phyloP scores from a whole-genome alignment of 2,888 invertebrate species.

The Ochlodes sylvanus region DNA sequence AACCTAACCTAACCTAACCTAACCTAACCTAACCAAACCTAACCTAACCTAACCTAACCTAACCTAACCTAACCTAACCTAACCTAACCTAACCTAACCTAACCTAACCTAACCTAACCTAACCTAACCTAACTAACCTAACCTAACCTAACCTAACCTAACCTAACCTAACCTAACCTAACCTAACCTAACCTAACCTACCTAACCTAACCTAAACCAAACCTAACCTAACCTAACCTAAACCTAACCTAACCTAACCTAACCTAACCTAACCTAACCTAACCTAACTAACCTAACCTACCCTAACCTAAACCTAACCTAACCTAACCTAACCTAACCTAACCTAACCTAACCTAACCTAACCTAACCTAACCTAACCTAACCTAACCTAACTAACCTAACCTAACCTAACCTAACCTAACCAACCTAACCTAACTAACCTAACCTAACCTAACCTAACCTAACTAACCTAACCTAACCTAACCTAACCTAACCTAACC shows the following conservation, averaged over 20 bases:
- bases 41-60: slow-evolving; percentile 7
- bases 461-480: slow-evolving; percentile 48
- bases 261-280: slow-evolving; percentile 41
- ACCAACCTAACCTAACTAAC: slow-evolving; percentile 48
- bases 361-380: slow-evolving; percentile 46
- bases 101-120: slow-evolving; percentile 13
- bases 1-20: slow-evolving; percentile 43
- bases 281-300: slow-evolving; percentile 42
- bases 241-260: slow-evolving; percentile 40
- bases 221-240: slow-evolving; percentile 40
- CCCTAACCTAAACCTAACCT: slow-evolving; percentile 48
- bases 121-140: slow-evolving; percentile 11
- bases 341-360: slow-evolving; percentile 45
- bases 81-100: slow-evolving; percentile 19
- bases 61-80: slow-evolving; percentile 20
- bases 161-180: slow-evolving; percentile 24
- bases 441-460: slow-evolving; percentile 47
- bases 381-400: slow-evolving; percentile 46
- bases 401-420: slow-evolving; percentile 48
- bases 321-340: slow-evolving; percentile 48
- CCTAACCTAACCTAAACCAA: slow-evolving; percentile 29
- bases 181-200: slow-evolving; percentile 36
- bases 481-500: slow-evolving; percentile 48
- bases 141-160: slow-evolving; percentile 12
- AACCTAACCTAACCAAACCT: slow-evolving; percentile 29